These are phyloP conservation scores for Anoplopoma fimbria DNA, from an alignment of 2,113 vertebrate species.

Conservation along the genomic window DNA sequence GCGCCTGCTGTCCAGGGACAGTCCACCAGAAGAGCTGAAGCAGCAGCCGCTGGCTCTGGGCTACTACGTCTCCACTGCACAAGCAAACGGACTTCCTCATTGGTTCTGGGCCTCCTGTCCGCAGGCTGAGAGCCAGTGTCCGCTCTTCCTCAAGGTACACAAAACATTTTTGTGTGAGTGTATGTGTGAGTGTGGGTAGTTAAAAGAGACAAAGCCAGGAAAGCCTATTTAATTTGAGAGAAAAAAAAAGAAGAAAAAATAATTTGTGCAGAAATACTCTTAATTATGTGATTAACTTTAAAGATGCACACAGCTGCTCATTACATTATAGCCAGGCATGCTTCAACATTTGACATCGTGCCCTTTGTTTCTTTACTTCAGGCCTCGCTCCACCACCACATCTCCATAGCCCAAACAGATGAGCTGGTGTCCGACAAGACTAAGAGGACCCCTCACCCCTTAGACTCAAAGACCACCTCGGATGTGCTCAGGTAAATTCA, in stretches of 20 bases:
- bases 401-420: constrained; percentile 94
- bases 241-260: not conserved
- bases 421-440: constrained; percentile 92
- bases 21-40: constrained; percentile 95
- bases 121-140: constrained; percentile 97
- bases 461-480: constrained; percentile 98
- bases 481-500: constrained; percentile 94
- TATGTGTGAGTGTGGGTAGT: not conserved
- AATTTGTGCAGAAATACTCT: not conserved
- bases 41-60: constrained; percentile 97
- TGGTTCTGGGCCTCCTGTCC: constrained; percentile 99
- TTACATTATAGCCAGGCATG: not conserved
- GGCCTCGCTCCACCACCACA: constrained; percentile 97
- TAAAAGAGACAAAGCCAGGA: not conserved
- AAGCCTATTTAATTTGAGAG: not conserved
- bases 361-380: constrained; percentile 68
- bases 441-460: constrained; percentile 93
- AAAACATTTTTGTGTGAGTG: not conserved
- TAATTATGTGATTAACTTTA: not conserved
- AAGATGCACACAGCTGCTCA: not conserved
- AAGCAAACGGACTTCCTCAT: constrained; percentile 94
- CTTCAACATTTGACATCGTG: constrained; percentile 6
- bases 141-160: constrained; percentile 96
- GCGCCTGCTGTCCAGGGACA: constrained; percentile 93
- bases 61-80: constrained; percentile 98